phyloP scores from a whole-genome alignment of 2,888 invertebrate species.

The Polymixis flavicincta region DNA sequence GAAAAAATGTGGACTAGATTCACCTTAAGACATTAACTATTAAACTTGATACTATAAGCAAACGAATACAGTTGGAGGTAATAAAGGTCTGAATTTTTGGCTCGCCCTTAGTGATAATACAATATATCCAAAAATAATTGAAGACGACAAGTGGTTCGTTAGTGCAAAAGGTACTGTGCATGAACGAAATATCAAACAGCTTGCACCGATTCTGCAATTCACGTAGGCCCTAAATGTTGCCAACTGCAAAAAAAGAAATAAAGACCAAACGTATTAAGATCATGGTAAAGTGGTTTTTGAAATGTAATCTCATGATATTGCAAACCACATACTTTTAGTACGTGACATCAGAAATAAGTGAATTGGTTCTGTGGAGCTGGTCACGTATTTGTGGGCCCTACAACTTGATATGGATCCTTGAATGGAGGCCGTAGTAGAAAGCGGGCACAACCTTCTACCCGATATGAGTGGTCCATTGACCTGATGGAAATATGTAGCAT shows the following conservation, averaged over 20 bases:
- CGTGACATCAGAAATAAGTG: slow-evolving; percentile 49
- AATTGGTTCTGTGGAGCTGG: slow-evolving; percentile 37
- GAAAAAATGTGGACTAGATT: no score
- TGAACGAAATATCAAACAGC: neutral
- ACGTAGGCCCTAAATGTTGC: slow-evolving; percentile 21
- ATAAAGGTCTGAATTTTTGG: no score
- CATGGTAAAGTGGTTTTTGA: slow-evolving; percentile 51
- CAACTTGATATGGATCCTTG: slow-evolving; percentile 51
- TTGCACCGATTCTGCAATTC: neutral
- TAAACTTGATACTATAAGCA: no score
- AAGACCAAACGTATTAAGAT: slow-evolving; percentile 47
- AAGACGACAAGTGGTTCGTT: neutral
- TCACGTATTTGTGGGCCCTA: slow-evolving; percentile 61
- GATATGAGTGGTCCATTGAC: slow-evolving; percentile 44
- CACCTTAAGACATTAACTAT: no score
- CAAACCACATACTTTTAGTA: slow-evolving; percentile 54
- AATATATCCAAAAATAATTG: neutral
- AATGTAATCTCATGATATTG: slow-evolving; percentile 51
- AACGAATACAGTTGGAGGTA: no score
- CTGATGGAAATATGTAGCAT: slow-evolving; percentile 38
- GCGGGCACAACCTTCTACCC: slow-evolving; percentile 39
- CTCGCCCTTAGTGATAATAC: neutral
- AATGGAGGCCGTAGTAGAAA: slow-evolving; percentile 60
- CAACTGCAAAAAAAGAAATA: slow-evolving; percentile 29
- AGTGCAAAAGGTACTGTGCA: neutral